Base-by-base conservation (phyloP, 2,888 invertebrate genomes). In the Athripsodes cinereus region DNA sequence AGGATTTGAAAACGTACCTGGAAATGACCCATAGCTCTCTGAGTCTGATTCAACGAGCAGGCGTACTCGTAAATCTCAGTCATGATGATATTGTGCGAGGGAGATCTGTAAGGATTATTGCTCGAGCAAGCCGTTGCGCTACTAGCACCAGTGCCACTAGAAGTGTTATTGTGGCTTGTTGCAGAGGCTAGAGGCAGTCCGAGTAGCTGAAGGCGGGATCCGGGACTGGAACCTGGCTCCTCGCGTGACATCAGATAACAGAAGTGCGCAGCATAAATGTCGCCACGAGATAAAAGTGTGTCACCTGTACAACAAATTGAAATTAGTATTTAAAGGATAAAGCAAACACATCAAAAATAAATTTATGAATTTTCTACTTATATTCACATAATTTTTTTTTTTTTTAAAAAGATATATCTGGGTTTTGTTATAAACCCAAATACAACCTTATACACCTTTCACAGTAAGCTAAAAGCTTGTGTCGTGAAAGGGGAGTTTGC, bases 61-160 rank as follows among this genome's bases (percentile, higher is more conserved):
- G 95, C 96, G 72, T 94, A 97, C 74, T 96, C 96, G 72, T 94
- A 96, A 60, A 96, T 87, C 76, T 96, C 96, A 0, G 96, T 96
- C 75, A 95, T 89, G 77, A 96, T 91, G 61, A 96, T 88, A 20
- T 95, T 92, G 69, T 88, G 87, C 3, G 54, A 57, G 22, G 56
- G 53, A 19, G 52, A 26, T 21, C 46, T 53, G 46, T 46, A 44
- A 10, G 53, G 53, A 22, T 10, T 67, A 88, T 13, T n/a, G 16
- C 40, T 40, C 11, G 31, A 31, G n/a, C n/a, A n/a, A n/a, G n/a
- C n/a, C n/a, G n/a, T n/a, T 10, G 10, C 5, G 26, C 26, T 26
- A 10, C 5, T 6, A 10, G 26, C 5, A 26, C 26, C 26, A 10
- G 5, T 10, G 10, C 26, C 26, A 40, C n/a, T 13, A 31, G 31